These are phyloP conservation scores for Eudemis profundana DNA, from an alignment of 2,888 invertebrate species.

Conservation along the genomic window DNA sequence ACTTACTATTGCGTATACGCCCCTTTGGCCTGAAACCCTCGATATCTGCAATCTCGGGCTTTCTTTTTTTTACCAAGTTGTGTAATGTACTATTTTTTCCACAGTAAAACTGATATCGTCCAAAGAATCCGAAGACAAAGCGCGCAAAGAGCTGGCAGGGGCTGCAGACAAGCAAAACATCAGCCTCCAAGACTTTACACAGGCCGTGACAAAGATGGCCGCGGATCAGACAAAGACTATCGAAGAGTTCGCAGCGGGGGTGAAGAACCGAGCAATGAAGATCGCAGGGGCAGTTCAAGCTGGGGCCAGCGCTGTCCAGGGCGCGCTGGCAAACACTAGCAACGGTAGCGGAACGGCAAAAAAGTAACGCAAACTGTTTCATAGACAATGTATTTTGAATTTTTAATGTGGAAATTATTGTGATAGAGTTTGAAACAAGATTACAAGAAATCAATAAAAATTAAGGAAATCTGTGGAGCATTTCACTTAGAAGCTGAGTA, in stretches of 20 bases:
- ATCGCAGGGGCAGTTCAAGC: slow-evolving; percentile 52
- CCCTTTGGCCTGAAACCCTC: too few relatives aligned
- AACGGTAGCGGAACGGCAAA: background rate
- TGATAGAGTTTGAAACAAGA: too few relatives aligned
- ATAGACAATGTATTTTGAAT: too few relatives aligned
- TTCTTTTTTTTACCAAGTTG: background rate
- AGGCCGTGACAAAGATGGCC: slow-evolving; percentile 55
- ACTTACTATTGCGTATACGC: too few relatives aligned
- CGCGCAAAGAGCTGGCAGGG: slow-evolving; percentile 53
- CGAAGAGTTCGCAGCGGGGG: slow-evolving; percentile 52
- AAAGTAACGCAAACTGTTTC: background rate
- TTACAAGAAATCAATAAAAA: too few relatives aligned
- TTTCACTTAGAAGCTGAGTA: too few relatives aligned
- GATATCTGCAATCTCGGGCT: background rate
- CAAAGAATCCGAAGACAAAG: slow-evolving; percentile 57
- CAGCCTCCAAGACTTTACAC: slow-evolving; percentile 57
- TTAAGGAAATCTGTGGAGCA: too few relatives aligned
- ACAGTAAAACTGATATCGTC: slow-evolving; percentile 58
- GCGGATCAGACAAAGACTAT: slow-evolving; percentile 55
- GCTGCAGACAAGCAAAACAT: slow-evolving; percentile 50
- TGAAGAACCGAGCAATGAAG: slow-evolving; percentile 56
- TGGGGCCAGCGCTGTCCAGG: slow-evolving; percentile 44
- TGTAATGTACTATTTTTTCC: slow-evolving; percentile 12
- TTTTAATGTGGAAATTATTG: too few relatives aligned
- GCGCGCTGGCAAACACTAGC: slow-evolving; percentile 45